Evolutionary conservation across 2,888 invertebrate species (phyloP).

Genomic region (Tachina fera): DNA sequence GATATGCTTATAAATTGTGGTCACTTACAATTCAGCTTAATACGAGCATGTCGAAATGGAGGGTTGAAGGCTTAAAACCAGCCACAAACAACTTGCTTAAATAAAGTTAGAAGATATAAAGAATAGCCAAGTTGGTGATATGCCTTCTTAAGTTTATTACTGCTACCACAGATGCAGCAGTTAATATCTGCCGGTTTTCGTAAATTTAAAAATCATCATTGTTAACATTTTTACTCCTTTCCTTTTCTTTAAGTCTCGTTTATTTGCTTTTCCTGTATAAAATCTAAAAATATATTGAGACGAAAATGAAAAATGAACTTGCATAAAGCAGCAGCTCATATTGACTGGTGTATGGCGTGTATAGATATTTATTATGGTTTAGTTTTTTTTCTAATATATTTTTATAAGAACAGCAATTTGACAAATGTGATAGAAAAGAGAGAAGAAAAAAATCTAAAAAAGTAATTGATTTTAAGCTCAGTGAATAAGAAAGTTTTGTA

Average conservation of each 20-base stretch:
- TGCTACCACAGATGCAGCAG: slow-evolving; percentile 7
- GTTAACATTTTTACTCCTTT: slow-evolving; percentile 33
- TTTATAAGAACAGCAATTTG: slow-evolving; percentile 48
- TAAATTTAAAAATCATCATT: slow-evolving; percentile 48
- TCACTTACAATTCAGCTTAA: slow-evolving; percentile 59
- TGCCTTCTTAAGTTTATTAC: slow-evolving; percentile 20
- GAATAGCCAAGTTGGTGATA: slow-evolving; percentile 22
- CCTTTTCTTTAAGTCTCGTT: background rate
- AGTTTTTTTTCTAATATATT: background rate
- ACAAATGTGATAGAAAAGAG: slow-evolving; percentile 43
- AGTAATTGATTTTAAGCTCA: slow-evolving; percentile 56
- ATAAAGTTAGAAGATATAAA: slow-evolving; percentile 19
- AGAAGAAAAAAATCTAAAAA: slow-evolving; percentile 18
- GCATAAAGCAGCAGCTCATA: slow-evolving; percentile 24
- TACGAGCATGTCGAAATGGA: background rate
- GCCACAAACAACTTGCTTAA: slow-evolving; percentile 23
- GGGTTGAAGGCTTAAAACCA: background rate
- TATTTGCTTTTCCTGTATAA: slow-evolving; percentile 4
- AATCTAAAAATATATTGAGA: slow-evolving; percentile 12
- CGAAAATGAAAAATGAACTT: slow-evolving; percentile 63
- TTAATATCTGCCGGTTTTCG: slow-evolving; percentile 30
- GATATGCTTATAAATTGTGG: slow-evolving; percentile 71
- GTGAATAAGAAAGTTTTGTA: slow-evolving; percentile 50
- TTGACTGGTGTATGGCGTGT: slow-evolving; percentile 31
- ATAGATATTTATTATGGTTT: slow-evolving; percentile 37